These are phyloP conservation scores for Carollia perspicillata DNA, from an alignment of 2,113 vertebrate genomes.

Conservation along the genomic window DNA sequence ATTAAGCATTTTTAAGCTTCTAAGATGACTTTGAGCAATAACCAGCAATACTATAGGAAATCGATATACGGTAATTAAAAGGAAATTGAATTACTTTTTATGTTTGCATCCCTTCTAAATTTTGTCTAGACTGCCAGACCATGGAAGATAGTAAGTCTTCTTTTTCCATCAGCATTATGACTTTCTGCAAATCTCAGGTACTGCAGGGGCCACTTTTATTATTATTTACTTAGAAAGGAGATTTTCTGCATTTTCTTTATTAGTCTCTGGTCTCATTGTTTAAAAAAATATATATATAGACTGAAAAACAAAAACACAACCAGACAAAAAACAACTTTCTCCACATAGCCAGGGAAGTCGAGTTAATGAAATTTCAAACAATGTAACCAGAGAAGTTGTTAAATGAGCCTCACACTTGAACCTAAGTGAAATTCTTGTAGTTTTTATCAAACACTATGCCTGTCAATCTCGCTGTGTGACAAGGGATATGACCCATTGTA, in stretches of 20 bases:
- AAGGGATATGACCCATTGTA: background rate
- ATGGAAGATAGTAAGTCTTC: background rate
- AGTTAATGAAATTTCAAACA: constrained; percentile 25
- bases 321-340: background rate
- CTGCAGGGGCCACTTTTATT: background rate
- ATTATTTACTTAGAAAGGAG: constrained; percentile 21
- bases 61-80: constrained; percentile 43
- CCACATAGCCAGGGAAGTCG: background rate
- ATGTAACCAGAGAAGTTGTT: background rate
- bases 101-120: constrained; percentile 14
- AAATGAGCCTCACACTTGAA: background rate
- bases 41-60: constrained; percentile 42
- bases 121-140: background rate
- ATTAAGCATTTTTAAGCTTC: constrained; percentile 60
- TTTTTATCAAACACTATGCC: background rate
- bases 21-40: constrained; percentile 5
- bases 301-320: background rate
- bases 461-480: background rate
- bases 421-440: background rate
- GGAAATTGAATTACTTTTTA: constrained; percentile 44
- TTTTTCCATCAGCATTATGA: background rate
- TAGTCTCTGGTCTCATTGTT: background rate
- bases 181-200: constrained; percentile 6
- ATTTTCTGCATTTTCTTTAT: background rate
- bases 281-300: background rate